phyloP scores from a whole-genome alignment of 2,113 vertebrate genomes.

The Oryzias celebensis region DNA sequence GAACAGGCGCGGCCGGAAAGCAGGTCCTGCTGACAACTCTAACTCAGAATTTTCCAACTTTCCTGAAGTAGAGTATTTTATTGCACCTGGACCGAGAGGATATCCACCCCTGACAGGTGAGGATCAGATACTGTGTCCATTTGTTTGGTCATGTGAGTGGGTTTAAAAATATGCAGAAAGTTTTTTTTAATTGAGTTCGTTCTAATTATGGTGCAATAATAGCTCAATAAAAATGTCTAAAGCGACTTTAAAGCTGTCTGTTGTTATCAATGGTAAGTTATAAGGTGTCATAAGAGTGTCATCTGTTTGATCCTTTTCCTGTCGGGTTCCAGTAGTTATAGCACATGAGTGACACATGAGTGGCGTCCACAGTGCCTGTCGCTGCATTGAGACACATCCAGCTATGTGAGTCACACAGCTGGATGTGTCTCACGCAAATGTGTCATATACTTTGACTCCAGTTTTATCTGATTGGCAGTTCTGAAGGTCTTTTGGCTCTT shows the following conservation, averaged over 20 bases:
- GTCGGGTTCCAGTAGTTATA: conserved; percentile 8
- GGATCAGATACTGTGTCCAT: not conserved
- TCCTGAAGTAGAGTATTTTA: conserved; percentile 83
- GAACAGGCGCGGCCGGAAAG: conserved; percentile 78
- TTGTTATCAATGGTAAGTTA: not conserved
- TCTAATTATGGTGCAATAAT: not conserved
- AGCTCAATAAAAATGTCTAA: not conserved
- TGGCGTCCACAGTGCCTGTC: conserved; percentile 10
- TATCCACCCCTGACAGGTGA: conserved; percentile 80
- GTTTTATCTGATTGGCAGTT: not conserved
- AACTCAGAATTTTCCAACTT: conserved; percentile 80
- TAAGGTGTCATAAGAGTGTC: not conserved
- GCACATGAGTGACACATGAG: conserved; percentile 32
- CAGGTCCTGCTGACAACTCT: conserved; percentile 74
- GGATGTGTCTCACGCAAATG: conserved; percentile 1
- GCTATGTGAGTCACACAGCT: not conserved
- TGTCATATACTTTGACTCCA: conserved; percentile 7
- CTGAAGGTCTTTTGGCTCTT: too few species aligned
- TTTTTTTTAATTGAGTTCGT: not conserved
- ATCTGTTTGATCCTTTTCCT: not conserved
- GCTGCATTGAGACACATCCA: conserved; percentile 7
- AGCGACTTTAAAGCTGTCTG: not conserved
- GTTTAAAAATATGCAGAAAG: not conserved
- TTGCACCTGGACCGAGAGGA: conserved; percentile 73
- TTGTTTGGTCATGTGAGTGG: not conserved